Base-by-base conservation (phyloP, 2,113 vertebrate species). In the Hystrix cristata region DNA sequence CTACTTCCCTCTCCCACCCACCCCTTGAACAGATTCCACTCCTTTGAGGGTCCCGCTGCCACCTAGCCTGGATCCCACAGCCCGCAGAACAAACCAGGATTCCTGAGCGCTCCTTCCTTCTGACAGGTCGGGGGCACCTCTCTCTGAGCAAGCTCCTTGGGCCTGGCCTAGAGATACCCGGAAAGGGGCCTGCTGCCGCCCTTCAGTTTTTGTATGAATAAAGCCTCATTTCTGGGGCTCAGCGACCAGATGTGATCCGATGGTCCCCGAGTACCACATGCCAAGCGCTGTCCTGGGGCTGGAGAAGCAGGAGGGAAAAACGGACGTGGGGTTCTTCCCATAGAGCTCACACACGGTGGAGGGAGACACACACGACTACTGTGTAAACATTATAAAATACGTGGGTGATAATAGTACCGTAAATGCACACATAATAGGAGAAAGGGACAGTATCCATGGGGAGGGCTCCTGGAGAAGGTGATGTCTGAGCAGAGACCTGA, bases 21-120 rank as follows among this genome's bases (percentile, higher is more conserved):
- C 31, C 59, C 87, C 14, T 81, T 48, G 27, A 87, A 84, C 15
- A 82, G 31, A 81, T 43, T 43, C 31, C 65, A 38, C 34, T 89
- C 57, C 91, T 57, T 65, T 11, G 2, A 65, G 62, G 23, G 4
- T 43, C 43, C 48, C 31, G 0, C 8, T 92, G 67, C 60, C 53
- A 88, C 46, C 72, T 87, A 18, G 69, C 16, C 12, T 48, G 87
- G 27, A 81, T 69, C 53, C 38, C 5, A 2, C 34, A 85, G n/a
- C 87, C 84, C 62, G 80, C 27, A 76, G 60, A 87, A 90, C 57
- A 72, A 93, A 53, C 67, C 79, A 57, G 83, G 72, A 86, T 21
- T 48, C 80, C 55, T 43, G 64, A 62, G 15, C 78, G 13, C 48
- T 87, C 67, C 57, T 19, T 83, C 76, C 46, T 46, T 64, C 27